Evolutionary conservation across 2,888 invertebrate species (phyloP).

Genomic region (Mythimna lalbum): DNA sequence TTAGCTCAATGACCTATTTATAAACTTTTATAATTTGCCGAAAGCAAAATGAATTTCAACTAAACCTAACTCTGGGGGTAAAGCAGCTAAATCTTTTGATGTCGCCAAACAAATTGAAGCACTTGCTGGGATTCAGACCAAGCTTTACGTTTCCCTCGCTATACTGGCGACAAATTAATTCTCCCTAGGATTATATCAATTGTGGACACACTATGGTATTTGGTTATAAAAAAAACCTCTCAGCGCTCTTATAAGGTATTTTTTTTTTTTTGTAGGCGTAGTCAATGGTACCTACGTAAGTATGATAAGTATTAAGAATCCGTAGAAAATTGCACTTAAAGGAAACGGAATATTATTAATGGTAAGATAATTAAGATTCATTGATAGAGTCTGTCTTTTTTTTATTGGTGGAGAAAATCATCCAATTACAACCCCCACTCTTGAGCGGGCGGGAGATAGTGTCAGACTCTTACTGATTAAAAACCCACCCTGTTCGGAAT

Average conservation of each 20-base stretch:
- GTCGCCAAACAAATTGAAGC: conserved; percentile 84
- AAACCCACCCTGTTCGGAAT: too few relatives aligned
- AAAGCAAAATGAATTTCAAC: conserved; percentile 19
- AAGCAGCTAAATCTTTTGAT: conserved; percentile 76
- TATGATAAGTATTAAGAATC: too few relatives aligned
- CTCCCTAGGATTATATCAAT: conserved; percentile 80
- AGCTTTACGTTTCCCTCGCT: conserved; percentile 82
- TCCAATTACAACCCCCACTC: too few relatives aligned
- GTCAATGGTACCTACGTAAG: too few relatives aligned
- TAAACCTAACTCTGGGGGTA: conserved; percentile 68
- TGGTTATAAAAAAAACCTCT: conserved; percentile 39
- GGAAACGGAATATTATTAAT: too few relatives aligned
- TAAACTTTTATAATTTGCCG: conserved; percentile 16
- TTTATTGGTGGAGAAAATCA: too few relatives aligned
- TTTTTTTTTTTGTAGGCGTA: too few relatives aligned
- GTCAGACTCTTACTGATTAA: too few relatives aligned
- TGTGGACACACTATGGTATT: conserved; percentile 59
- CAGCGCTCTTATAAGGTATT: neutral
- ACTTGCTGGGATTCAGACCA: conserved; percentile 82
- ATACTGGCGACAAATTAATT: conserved; percentile 69
- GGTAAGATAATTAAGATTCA: too few relatives aligned
- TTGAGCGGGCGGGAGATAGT: too few relatives aligned
- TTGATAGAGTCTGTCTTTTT: too few relatives aligned
- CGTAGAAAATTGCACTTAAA: too few relatives aligned
- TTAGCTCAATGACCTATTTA: conserved; percentile 10